Conservation (phyloP, 2,888 invertebrate genomes). For the Ptychoptera contaminata region DNA sequence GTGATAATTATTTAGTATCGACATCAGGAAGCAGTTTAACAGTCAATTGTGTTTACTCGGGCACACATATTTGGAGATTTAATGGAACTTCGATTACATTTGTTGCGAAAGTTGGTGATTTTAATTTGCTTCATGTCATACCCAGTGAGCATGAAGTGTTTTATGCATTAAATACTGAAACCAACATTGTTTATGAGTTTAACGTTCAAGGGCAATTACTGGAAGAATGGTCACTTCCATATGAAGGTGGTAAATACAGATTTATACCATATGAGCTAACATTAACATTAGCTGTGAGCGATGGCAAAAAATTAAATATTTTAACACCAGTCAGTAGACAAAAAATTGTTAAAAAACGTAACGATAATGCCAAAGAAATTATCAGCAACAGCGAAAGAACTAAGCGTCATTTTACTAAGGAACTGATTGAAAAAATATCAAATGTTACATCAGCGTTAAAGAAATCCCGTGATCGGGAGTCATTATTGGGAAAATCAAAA, state of each 20-base stretch:
- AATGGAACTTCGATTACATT: constrained; percentile 15
- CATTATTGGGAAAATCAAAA: background rate
- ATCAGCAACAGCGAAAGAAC: background rate
- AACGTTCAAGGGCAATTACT: constrained; percentile 20
- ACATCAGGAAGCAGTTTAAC: constrained; percentile 14
- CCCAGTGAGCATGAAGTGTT: constrained; percentile 21
- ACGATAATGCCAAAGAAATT: too few species aligned
- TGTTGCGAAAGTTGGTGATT: constrained; percentile 19
- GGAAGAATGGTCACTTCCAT: constrained; percentile 12
- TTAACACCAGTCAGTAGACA: too few species aligned
- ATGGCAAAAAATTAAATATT: constrained; percentile 20
- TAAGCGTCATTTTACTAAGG: background rate
- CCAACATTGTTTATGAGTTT: constrained; percentile 18
- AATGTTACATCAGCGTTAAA: too few species aligned
- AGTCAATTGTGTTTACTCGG: constrained; percentile 14
- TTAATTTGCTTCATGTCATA: constrained; percentile 5
- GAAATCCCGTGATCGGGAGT: background rate
- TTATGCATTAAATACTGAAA: constrained; percentile 19
- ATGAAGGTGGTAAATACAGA: constrained; percentile 10
- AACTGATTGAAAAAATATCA: too few species aligned
- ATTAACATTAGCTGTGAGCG: constrained; percentile 23
- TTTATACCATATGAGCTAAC: constrained; percentile 14
- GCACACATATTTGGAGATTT: constrained; percentile 19
- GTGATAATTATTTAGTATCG: constrained; percentile 23
- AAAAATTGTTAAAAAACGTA: too few species aligned